Evolutionary conservation across 2,888 invertebrate species (phyloP).

Genomic region (Latrodectus hesperus): DNA sequence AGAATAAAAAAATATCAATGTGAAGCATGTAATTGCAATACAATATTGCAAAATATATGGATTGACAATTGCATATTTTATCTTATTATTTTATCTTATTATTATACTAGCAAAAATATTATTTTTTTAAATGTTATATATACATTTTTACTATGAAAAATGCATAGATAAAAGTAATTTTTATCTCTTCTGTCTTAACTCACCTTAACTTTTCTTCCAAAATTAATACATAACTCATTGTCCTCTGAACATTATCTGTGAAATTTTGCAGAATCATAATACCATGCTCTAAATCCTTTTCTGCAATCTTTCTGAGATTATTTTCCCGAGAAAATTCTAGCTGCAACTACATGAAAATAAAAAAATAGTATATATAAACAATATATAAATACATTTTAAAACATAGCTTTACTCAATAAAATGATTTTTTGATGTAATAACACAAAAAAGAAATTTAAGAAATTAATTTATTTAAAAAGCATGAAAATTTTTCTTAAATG

Average conservation of each 20-base stretch:
- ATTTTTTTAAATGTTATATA: too few species aligned
- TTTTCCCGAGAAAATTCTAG: slow-evolving; percentile 6
- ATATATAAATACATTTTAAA: not conserved
- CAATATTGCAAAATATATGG: too few species aligned
- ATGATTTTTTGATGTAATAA: not conserved
- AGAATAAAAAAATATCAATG: too few species aligned
- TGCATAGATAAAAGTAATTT: too few species aligned
- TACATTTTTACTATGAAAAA: too few species aligned
- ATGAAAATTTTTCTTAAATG: too few species aligned
- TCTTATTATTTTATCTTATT: too few species aligned
- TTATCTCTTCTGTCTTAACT: not conserved
- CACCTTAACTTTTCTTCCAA: slow-evolving; percentile 48
- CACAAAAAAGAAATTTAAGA: too few species aligned
- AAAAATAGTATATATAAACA: not conserved
- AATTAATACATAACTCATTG: slow-evolving; percentile 16
- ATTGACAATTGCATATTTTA: too few species aligned
- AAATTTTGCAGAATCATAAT: slow-evolving; percentile 38
- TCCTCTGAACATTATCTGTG: slow-evolving; percentile 20
- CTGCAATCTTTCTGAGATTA: slow-evolving; percentile 35
- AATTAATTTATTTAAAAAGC: too few species aligned
- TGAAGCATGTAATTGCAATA: too few species aligned
- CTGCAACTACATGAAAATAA: slow-evolving; percentile 35
- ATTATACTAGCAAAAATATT: too few species aligned
- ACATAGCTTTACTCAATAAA: not conserved
- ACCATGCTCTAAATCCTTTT: slow-evolving; percentile 26